phyloP scores from a whole-genome alignment of 1,140 invertebrate species.

The Drosophila gunungcola region DNA sequence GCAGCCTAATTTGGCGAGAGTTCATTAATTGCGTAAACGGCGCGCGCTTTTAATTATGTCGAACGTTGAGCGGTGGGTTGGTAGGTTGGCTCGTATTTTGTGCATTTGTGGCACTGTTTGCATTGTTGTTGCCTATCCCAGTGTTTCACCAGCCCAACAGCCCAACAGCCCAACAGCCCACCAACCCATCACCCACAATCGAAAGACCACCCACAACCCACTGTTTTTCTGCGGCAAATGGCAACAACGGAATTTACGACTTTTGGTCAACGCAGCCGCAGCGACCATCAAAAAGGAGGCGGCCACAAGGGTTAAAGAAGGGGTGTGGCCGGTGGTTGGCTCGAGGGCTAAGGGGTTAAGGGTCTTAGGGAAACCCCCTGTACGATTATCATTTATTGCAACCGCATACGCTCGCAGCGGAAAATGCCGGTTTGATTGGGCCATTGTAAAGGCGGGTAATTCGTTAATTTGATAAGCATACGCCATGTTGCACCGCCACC shows the following conservation, averaged over 20 bases:
- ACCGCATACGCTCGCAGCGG: conserved; percentile 58
- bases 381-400: conserved; percentile 81
- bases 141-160: neutral
- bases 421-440: conserved; percentile 20
- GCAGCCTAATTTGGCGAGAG: conserved; percentile 83
- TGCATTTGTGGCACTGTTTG: conserved; percentile 81
- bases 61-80: conserved; percentile 47
- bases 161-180: neutral
- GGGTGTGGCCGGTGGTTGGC: neutral
- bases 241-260: conserved; percentile 77
- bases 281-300: conserved; percentile 44
- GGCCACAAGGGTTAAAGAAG: conserved; percentile 15
- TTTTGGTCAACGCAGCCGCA: conserved; percentile 74
- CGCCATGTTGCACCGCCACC: conserved; percentile 62
- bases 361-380: conserved; percentile 7
- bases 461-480: conserved; percentile 82
- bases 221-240: conserved; percentile 76
- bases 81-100: conserved; percentile 54
- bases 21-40: conserved; percentile 83
- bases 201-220: conserved; percentile 10
- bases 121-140: conserved; percentile 54
- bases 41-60: conserved; percentile 83
- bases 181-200: too few species aligned
- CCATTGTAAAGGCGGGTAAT: conserved; percentile 70
- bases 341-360: neutral